These are phyloP conservation scores for Peromyscus attwateri DNA, from an alignment of 2,797 vertebrate species.

Conservation along the genomic window DNA sequence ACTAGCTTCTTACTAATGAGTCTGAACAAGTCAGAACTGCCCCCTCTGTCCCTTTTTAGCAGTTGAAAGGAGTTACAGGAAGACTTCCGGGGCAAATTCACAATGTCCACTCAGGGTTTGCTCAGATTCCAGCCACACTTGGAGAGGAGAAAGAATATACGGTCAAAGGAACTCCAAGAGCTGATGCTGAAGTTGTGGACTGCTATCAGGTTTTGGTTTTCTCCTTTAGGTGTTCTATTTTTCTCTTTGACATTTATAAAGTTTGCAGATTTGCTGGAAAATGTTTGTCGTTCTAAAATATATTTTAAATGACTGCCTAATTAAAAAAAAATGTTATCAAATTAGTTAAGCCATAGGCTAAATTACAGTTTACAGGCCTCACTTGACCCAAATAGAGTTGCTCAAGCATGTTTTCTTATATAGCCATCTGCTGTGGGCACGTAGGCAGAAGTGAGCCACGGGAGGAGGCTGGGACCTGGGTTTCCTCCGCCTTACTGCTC, in stretches of 20 bases:
- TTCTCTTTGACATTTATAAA: conserved; percentile 18
- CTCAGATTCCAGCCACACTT: background rate
- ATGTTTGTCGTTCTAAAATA: conserved; percentile 45
- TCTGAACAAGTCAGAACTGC: conserved; percentile 24
- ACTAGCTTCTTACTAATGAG: conserved; percentile 47
- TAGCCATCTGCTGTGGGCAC: background rate
- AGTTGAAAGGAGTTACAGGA: background rate
- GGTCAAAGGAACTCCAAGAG: background rate
- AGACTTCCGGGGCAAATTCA: background rate
- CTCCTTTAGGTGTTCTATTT: background rate
- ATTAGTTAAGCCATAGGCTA: conserved; percentile 9
- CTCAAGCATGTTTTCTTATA: conserved; percentile 1
- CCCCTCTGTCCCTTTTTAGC: background rate
- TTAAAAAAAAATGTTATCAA: conserved; percentile 18
- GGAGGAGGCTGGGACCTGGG: background rate
- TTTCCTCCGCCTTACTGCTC: background rate
- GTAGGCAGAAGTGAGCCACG: background rate
- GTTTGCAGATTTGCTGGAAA: background rate
- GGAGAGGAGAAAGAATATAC: background rate
- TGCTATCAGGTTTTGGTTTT: background rate
- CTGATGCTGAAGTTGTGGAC: background rate
- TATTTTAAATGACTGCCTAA: conserved; percentile 15
- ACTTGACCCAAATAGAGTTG: background rate
- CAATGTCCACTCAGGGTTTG: background rate
- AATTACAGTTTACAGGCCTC: background rate